Percentiles rank a stretch among this genome's conserved stretches.
Evolutionary conservation across 2,113 vertebrate species (phyloP).

Genomic region (Tupaia tana): DNA sequence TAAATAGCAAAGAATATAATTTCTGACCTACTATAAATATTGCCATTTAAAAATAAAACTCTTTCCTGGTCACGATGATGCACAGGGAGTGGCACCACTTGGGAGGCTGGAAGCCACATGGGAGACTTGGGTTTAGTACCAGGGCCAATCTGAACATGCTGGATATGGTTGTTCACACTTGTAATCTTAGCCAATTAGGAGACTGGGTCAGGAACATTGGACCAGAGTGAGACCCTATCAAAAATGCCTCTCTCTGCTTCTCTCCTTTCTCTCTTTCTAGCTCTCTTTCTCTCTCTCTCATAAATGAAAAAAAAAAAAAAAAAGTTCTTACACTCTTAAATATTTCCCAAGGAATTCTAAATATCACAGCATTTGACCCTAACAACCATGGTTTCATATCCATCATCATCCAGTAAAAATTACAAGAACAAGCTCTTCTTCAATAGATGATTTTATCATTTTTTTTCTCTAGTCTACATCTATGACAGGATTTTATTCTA

Average conservation of each 20-base stretch:
- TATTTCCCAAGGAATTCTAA: conserved; percentile 37
- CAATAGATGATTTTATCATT: background rate
- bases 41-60: conserved; percentile 14
- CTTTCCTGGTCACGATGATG: background rate
- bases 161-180: no score
- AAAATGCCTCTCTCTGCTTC: no score
- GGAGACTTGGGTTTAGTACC: no score
- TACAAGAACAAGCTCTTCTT: background rate
- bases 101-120: no score
- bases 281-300: no score
- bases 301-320: background rate
- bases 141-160: no score
- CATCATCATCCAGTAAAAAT: background rate
- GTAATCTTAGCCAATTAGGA: no score
- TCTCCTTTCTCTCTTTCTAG: no score
- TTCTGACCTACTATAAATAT: conserved; percentile 48
- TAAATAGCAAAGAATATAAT: conserved; percentile 12
- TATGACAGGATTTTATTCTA: conserved; percentile 35
- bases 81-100: no score
- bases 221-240: no score
- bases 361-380: background rate
- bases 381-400: background rate
- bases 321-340: conserved; percentile 11
- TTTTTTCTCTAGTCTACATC: background rate
- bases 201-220: no score